Conservation (phyloP, 2,888 invertebrate genomes). For the Limnephilus marmoratus region DNA sequence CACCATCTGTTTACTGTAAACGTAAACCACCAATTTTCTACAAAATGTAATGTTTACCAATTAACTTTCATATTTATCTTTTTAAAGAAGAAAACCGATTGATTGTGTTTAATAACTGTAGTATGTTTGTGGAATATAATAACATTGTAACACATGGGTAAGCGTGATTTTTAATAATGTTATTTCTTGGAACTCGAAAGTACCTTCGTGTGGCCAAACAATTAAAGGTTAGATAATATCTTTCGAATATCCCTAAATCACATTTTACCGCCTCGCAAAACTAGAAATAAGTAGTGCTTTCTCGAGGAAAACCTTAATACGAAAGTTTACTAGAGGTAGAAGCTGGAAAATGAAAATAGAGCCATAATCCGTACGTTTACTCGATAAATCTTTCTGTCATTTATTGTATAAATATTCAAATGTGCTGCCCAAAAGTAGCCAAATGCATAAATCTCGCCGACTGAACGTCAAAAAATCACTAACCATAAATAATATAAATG, state of each 20-base stretch:
- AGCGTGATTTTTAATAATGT: neutral
- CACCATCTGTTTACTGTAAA: neutral
- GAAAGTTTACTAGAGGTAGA: neutral
- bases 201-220: neutral
- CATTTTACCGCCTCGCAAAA: neutral
- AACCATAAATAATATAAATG: constrained; percentile 26
- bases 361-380: neutral
- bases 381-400: constrained; percentile 11
- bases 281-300: neutral
- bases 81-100: neutral
- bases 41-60: neutral
- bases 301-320: neutral
- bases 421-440: neutral
- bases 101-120: neutral
- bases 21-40: neutral
- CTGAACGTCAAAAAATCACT: neutral
- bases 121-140: neutral
- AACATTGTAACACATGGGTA: neutral
- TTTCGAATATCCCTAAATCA: neutral
- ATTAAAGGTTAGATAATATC: neutral
- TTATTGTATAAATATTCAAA: constrained; percentile 9
- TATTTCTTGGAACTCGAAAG: neutral
- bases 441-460: constrained; percentile 31
- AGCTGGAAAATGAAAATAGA: neutral
- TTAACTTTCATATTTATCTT: neutral